Percentiles rank a stretch among this genome's conserved stretches.
phyloP scores from a whole-genome alignment of 2,797 vertebrate genomes.

The Pitangus sulphuratus region DNA sequence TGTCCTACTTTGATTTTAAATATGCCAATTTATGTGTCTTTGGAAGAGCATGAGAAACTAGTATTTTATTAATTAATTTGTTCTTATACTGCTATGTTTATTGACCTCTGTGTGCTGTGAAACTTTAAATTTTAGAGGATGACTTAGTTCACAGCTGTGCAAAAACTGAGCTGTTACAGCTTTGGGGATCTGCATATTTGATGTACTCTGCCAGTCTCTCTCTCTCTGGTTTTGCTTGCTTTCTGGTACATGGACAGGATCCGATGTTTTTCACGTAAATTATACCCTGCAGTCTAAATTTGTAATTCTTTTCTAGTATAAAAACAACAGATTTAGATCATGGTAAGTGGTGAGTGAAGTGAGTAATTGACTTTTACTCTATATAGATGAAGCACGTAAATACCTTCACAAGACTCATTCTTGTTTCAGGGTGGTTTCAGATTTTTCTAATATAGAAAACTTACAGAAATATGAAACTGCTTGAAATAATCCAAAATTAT shows the following conservation, averaged over 20 bases:
- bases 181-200: neutral
- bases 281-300: neutral
- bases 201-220: neutral
- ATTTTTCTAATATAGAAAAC: neutral
- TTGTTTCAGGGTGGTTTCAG: neutral
- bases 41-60: neutral
- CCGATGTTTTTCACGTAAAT: neutral
- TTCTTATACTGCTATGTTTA: neutral
- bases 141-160: neutral
- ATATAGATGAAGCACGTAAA: neutral
- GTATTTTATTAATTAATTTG: neutral
- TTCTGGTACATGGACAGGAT: neutral
- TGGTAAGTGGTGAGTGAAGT: neutral
- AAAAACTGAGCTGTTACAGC: neutral
- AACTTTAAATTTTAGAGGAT: neutral
- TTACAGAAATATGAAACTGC: neutral
- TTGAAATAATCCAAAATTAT: neutral
- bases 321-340: neutral
- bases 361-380: neutral
- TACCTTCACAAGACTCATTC: neutral
- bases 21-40: fast-evolving
- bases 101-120: neutral
- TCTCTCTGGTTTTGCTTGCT: neutral
- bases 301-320: neutral
- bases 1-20: neutral